Base-by-base conservation (phyloP, 2,888 invertebrate species). In the Aporophyla nigra region DNA sequence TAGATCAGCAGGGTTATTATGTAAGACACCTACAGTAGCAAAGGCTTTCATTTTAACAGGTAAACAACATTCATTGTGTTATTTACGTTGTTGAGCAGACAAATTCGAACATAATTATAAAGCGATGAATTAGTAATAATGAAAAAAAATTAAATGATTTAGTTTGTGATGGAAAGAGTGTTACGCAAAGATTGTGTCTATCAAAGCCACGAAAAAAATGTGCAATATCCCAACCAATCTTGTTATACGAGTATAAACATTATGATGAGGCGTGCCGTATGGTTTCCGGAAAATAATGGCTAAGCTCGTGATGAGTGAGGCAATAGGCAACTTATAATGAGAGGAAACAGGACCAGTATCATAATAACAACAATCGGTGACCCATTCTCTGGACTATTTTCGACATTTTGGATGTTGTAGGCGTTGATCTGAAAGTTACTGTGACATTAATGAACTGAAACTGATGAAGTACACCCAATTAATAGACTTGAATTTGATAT, bases 231-330 rank as follows among this genome's bases (percentile, higher is more conserved):
- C 9, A 24, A 51, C 7, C 24, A 49, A 19, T 51, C 12, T 46
- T 59, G n/a, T 46, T 67, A n/a, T 27, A 46, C 3, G 68, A 33
- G 33, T 78, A 59, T 54, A 10, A 56, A 24, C 14, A 24, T 24
- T 43, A 46, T 53, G 33, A 33, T 33, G 33, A 46, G 53, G 71
- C 59, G 53, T 53, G 43, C 70, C 59, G 27, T 71, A 61, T 56
- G 27, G 54, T 72, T 43, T 56, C 27, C 80, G 80, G 77, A 80
- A 56, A 73, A 24, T 56, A 80, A 73, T 63, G 40, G 40, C 10
- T 79, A 12, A 46, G 40, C 19, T 70, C 24, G 3, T 49, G 71
- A 21, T 70, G 53, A 21, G 24, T 40, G 53, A 43, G 59, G 70
- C 76, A 80, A 27, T 49, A 54, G 40, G 40, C 24, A 5, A 61